phyloP scores from a whole-genome alignment of 2,797 vertebrate genomes.

The Ptychadena robeensis region DNA sequence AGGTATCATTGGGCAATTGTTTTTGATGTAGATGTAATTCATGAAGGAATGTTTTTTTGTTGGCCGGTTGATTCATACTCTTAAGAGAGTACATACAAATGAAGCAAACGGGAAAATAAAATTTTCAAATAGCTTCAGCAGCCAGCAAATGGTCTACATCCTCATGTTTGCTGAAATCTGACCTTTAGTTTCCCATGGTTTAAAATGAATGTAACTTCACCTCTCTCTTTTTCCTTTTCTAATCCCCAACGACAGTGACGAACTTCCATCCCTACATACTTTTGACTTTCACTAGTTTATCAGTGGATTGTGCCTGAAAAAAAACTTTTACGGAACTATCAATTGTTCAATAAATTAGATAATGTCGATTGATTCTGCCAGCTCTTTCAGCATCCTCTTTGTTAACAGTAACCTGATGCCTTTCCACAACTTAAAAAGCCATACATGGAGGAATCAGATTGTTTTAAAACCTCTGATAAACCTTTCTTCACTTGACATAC shows the following conservation, averaged over 20 bases:
- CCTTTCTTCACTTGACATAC: not conserved
- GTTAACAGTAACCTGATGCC: not conserved
- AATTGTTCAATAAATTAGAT: not conserved
- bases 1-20: too few relatives aligned
- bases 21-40: too few relatives aligned
- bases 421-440: not conserved
- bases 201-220: not conserved
- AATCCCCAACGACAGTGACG: slow-evolving; percentile 2
- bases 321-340: not conserved
- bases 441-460: not conserved
- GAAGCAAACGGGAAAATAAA: not conserved
- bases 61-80: too few relatives aligned
- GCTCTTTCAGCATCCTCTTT: not conserved
- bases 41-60: too few relatives aligned
- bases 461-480: not conserved
- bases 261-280: not conserved
- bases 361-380: not conserved
- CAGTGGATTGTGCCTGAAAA: not conserved
- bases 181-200: slow-evolving; percentile 5
- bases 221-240: not conserved
- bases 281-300: not conserved
- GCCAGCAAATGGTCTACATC: not conserved
- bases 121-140: not conserved
- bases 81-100: not conserved
- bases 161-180: not conserved